A percentile compares a stretch with the other conserved stretches of the same genome.
Conservation (phyloP, 2,888 invertebrate species). For the Idaea aversata region DNA sequence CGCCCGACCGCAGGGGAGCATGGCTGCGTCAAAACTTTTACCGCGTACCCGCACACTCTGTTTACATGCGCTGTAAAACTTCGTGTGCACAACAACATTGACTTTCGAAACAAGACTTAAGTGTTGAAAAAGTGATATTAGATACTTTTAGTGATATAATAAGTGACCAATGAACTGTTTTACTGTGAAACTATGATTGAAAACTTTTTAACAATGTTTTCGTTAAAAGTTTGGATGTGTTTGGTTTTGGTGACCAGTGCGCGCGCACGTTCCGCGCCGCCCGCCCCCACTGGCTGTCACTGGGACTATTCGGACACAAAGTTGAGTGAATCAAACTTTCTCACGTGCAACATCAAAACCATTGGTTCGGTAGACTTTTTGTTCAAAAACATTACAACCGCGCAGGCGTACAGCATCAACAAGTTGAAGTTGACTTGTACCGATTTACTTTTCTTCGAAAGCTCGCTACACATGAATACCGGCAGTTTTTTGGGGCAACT, state of each 20-base stretch:
- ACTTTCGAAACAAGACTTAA: constrained; percentile 54
- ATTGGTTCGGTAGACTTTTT: constrained; percentile 85
- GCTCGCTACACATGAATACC: constrained; percentile 83
- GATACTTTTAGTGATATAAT: constrained; percentile 52
- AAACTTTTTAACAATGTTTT: constrained; percentile 75
- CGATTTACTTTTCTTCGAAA: constrained; percentile 87
- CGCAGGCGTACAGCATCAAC: constrained; percentile 85
- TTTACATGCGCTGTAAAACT: constrained; percentile 74
- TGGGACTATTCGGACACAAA: constrained; percentile 83
- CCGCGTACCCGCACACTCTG: constrained; percentile 72
- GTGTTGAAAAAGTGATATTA: constrained; percentile 58
- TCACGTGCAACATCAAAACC: constrained; percentile 86
- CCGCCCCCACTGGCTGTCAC: constrained; percentile 86
- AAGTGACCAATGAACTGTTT: constrained; percentile 72
- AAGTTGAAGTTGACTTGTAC: constrained; percentile 86
- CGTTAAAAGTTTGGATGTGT: constrained; percentile 79
- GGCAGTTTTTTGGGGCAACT: constrained; percentile 83
- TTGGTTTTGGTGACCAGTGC: constrained; percentile 69
- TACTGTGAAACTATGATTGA: constrained; percentile 64
- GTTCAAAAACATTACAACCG: constrained; percentile 85
- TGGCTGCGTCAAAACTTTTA: constrained; percentile 79
- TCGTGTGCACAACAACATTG: constrained; percentile 58
- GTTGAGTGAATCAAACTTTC: constrained; percentile 80
- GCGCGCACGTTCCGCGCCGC: constrained; percentile 78
- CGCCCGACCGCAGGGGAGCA: constrained; percentile 79